Evolutionary conservation across 2,888 invertebrate genomes (phyloP).

Genomic region (Meloe dianella): DNA sequence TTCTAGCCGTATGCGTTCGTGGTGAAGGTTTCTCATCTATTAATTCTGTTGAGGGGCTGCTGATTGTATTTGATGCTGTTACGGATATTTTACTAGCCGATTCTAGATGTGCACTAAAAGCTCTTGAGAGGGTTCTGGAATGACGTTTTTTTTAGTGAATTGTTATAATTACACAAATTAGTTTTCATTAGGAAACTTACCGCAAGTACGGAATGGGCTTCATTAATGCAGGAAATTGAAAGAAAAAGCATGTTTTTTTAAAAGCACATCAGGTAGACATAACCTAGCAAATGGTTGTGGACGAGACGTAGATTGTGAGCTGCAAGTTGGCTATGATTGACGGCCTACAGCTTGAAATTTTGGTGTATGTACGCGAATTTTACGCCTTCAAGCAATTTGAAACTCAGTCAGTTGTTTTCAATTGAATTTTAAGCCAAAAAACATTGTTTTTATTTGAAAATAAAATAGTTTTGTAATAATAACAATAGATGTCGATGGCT

Average conservation of each 20-base stretch:
- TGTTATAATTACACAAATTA: not conserved
- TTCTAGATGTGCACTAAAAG: not conserved
- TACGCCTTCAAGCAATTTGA: no score
- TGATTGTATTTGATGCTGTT: not conserved
- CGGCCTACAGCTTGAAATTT: no score
- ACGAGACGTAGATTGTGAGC: not conserved
- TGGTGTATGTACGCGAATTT: no score
- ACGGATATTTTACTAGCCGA: not conserved
- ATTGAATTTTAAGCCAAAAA: no score
- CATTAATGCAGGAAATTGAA: not conserved
- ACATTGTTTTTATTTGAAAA: no score
- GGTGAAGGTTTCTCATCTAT: not conserved
- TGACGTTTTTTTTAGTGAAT: not conserved
- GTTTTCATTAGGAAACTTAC: not conserved
- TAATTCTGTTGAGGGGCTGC: not conserved
- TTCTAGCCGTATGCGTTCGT: not conserved
- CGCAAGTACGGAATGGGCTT: not conserved
- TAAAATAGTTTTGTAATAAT: no score
- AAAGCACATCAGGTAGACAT: not conserved
- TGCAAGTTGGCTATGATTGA: not conserved
- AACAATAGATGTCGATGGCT: not conserved
- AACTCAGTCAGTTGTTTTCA: no score
- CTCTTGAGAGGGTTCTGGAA: not conserved
- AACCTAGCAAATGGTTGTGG: not conserved
- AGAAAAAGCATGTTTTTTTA: not conserved